Evolutionary conservation across 2,888 invertebrate genomes (phyloP).

Genomic region (Tethea ocularis): DNA sequence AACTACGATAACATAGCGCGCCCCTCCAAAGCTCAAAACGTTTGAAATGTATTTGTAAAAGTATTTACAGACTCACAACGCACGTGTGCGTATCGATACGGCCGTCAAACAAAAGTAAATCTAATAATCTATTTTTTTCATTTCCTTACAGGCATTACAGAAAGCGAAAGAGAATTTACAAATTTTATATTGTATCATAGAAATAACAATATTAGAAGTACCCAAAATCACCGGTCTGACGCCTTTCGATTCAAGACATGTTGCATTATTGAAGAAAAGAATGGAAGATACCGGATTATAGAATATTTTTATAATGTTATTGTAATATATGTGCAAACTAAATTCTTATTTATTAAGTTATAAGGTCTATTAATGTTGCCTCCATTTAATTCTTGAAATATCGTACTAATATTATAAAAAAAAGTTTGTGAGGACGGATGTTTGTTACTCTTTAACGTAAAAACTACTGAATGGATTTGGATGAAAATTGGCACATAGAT

Average conservation of each 20-base stretch:
- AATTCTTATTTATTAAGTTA: constrained; percentile 7
- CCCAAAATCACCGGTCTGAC: constrained; percentile 64
- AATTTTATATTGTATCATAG: constrained; percentile 71
- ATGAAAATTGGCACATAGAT: too few species aligned
- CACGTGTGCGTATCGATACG: too few species aligned
- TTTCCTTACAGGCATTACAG: constrained; percentile 62
- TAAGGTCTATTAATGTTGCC: not conserved
- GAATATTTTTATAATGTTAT: constrained; percentile 17
- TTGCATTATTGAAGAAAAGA: constrained; percentile 50
- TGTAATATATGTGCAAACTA: not conserved
- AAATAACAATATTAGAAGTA: constrained; percentile 61
- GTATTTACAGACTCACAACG: too few species aligned
- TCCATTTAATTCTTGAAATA: not conserved
- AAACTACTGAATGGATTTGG: too few species aligned
- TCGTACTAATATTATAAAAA: too few species aligned
- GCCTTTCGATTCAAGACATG: constrained; percentile 55
- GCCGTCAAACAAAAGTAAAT: not conserved
- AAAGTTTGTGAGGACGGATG: too few species aligned
- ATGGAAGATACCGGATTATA: constrained; percentile 32
- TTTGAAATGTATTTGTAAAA: too few species aligned
- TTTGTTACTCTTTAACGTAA: too few species aligned
- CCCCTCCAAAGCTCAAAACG: too few species aligned
- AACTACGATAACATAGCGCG: too few species aligned
- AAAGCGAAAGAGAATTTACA: constrained; percentile 67
- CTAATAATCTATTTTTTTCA: not conserved